Evolutionary conservation across 2,113 vertebrate species (phyloP).

Genomic region (Smithornis capensis): DNA sequence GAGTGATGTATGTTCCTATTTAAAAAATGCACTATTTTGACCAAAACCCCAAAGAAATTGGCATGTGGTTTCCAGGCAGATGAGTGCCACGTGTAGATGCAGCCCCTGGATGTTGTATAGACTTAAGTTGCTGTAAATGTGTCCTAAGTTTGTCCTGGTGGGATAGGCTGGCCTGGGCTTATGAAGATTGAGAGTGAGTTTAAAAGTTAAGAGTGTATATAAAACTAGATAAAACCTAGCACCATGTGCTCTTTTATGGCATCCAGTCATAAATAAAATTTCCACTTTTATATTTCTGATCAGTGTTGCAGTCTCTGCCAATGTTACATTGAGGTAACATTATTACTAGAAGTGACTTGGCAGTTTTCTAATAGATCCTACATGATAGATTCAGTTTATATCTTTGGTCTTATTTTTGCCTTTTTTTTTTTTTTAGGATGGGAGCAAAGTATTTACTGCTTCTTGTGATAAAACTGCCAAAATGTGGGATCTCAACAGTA

Average conservation of each 20-base stretch:
- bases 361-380: background rate
- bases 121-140: background rate
- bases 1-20: constrained; percentile 86
- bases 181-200: background rate
- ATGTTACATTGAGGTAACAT: background rate
- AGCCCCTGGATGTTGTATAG: fast-evolving
- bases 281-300: background rate
- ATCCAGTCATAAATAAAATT: background rate
- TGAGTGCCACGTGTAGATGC: fast-evolving
- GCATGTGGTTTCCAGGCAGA: background rate
- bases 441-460: constrained; percentile 97
- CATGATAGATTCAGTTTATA: background rate
- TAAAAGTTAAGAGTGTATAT: background rate
- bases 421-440: constrained; percentile 84
- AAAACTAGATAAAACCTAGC: background rate
- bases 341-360: background rate
- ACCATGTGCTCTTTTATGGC: background rate
- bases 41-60: background rate
- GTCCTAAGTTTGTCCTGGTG: background rate
- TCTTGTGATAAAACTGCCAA: constrained; percentile 99
- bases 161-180: background rate
- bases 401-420: background rate
- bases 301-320: background rate
- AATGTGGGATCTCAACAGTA: constrained; percentile 99
- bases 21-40: background rate